Evolutionary conservation across 1,140 invertebrate genomes (phyloP).

Genomic region (Neodiprion virginianus): DNA sequence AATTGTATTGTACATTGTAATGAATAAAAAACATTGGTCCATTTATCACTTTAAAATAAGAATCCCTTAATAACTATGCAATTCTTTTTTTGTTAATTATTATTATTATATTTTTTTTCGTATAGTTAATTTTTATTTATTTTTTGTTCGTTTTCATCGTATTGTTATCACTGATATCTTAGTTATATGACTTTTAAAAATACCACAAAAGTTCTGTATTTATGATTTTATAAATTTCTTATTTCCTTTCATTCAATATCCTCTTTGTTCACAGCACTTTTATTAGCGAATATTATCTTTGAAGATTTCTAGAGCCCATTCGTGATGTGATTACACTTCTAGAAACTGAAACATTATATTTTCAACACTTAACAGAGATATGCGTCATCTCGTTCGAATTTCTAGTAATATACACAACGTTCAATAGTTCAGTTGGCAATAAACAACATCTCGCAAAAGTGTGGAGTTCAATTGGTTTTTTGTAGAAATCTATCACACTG

Average conservation of each 20-base stretch:
- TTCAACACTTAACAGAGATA: background rate
- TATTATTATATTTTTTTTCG: background rate
- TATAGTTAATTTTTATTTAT: background rate
- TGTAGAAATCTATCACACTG: too few relatives aligned
- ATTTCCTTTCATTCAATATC: background rate
- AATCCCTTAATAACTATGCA: conserved; percentile 13
- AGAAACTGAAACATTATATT: background rate
- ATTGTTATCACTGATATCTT: background rate
- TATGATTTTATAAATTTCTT: background rate
- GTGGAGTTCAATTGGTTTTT: too few relatives aligned
- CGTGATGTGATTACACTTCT: background rate
- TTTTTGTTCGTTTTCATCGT: background rate
- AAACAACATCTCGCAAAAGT: too few relatives aligned
- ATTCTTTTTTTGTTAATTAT: background rate
- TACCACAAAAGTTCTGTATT: background rate
- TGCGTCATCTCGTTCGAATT: too few relatives aligned
- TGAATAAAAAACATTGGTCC: conserved; percentile 31
- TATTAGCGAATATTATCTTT: background rate
- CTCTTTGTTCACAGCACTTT: conserved; percentile 1
- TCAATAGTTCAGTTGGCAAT: too few relatives aligned
- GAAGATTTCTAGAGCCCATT: background rate
- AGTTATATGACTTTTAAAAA: background rate
- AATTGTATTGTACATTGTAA: conserved; percentile 1
- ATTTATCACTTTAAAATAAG: conserved; percentile 30
- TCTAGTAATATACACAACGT: too few relatives aligned